phyloP scores from a whole-genome alignment of 2,797 vertebrate species.

The Arremon brunneinucha region DNA sequence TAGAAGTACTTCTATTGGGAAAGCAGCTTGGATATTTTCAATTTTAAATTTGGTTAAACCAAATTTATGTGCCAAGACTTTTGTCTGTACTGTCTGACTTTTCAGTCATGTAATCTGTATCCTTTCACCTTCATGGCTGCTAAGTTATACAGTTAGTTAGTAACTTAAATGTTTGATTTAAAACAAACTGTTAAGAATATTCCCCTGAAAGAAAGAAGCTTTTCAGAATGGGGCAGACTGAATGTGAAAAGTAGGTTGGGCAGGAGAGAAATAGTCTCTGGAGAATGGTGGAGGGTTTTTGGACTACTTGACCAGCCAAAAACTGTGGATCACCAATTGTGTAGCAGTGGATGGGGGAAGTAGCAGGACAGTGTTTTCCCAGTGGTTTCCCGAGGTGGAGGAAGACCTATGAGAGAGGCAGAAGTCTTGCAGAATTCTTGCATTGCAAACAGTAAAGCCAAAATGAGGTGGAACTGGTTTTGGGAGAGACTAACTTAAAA shows the following conservation, averaged over 20 bases:
- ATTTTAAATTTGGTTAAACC: neutral
- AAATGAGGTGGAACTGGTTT: neutral
- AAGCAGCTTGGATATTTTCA: neutral
- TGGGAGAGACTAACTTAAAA: neutral
- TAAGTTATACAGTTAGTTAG: neutral
- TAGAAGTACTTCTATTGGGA: neutral
- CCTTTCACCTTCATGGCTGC: neutral
- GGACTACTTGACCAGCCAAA: neutral
- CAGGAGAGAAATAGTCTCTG: neutral
- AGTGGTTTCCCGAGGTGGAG: rapidly evolving
- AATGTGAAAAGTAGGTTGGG: neutral
- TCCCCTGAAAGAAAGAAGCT: neutral
- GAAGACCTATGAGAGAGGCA: neutral
- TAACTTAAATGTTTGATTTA: neutral
- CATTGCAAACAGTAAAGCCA: neutral
- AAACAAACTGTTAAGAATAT: neutral
- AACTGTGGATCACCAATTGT: neutral
- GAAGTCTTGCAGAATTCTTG: neutral
- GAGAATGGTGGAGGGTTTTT: neutral
- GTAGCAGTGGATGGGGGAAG: neutral
- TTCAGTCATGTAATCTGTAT: neutral
- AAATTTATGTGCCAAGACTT: neutral
- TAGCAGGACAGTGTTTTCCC: neutral
- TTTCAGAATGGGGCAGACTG: neutral
- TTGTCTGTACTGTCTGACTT: neutral